phyloP scores from a whole-genome alignment of 2,888 invertebrate species.

The Drosophila limbata region DNA sequence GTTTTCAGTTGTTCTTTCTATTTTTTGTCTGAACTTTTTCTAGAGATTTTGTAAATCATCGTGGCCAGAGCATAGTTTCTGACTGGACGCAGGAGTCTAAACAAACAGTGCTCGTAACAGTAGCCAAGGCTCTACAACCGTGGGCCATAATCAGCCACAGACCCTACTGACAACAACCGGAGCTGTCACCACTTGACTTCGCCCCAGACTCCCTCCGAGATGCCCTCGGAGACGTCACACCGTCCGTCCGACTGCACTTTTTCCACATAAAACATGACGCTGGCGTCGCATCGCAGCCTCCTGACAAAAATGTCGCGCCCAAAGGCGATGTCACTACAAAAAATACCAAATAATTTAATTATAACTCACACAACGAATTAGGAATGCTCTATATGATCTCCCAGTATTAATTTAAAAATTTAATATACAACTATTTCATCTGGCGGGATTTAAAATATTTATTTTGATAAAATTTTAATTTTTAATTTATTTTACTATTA shows the following conservation, averaged over 20 bases:
- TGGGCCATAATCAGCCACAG: conserved; percentile 68
- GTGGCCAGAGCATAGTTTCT: conserved; percentile 23
- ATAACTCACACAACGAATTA: conserved; percentile 27
- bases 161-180: conserved; percentile 45
- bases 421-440: too few relatives aligned
- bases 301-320: conserved; percentile 75
- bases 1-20: conserved; percentile 37
- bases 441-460: too few relatives aligned
- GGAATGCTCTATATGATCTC: conserved; percentile 28
- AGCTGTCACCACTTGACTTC: conserved; percentile 73
- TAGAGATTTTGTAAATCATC: conserved; percentile 54
- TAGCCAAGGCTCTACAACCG: conserved; percentile 38
- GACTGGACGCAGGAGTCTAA: conserved; percentile 78
- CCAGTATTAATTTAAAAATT: neutral
- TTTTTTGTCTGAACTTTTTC: conserved; percentile 35
- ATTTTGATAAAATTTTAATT: too few relatives aligned
- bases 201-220: conserved; percentile 11
- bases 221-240: conserved; percentile 23
- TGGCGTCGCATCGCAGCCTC: conserved; percentile 44
- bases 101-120: conserved; percentile 64
- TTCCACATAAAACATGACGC: conserved; percentile 62
- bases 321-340: conserved; percentile 32
- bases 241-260: conserved; percentile 51
- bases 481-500: too few relatives aligned
- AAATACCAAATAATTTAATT: conserved; percentile 6